Percentiles rank a stretch among this genome's conserved stretches.
Evolutionary conservation across 2,797 vertebrate species (phyloP).

Genomic region (Poecile montanus): DNA sequence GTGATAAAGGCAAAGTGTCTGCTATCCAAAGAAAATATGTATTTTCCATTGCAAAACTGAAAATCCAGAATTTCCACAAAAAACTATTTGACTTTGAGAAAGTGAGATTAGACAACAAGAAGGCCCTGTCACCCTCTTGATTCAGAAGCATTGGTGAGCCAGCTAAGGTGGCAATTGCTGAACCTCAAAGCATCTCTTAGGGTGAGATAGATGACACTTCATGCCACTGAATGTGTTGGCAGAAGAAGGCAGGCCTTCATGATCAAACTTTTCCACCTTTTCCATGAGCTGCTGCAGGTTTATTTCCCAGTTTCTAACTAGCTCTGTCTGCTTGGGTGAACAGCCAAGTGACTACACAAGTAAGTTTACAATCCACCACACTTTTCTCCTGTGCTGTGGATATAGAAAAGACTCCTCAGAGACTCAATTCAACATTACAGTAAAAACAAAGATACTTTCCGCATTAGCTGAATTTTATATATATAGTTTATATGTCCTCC

Average conservation of each 20-base stretch:
- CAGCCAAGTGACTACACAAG: background rate
- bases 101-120: background rate
- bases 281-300: background rate
- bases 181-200: background rate
- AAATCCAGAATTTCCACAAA: background rate
- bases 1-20: background rate
- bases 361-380: background rate
- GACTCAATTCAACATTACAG: background rate
- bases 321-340: background rate
- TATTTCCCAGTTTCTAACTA: background rate
- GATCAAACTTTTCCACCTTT: background rate
- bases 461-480: background rate
- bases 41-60: background rate
- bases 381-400: background rate
- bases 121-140: background rate
- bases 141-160: background rate
- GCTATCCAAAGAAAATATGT: background rate
- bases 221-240: rapidly evolving
- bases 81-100: background rate
- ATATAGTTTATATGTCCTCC: rapidly evolving
- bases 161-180: background rate
- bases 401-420: background rate
- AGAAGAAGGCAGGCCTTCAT: background rate
- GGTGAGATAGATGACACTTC: background rate
- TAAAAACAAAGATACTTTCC: background rate